Evolutionary conservation across 2,797 vertebrate species (phyloP).

Genomic region (Epinephelus coioides): DNA sequence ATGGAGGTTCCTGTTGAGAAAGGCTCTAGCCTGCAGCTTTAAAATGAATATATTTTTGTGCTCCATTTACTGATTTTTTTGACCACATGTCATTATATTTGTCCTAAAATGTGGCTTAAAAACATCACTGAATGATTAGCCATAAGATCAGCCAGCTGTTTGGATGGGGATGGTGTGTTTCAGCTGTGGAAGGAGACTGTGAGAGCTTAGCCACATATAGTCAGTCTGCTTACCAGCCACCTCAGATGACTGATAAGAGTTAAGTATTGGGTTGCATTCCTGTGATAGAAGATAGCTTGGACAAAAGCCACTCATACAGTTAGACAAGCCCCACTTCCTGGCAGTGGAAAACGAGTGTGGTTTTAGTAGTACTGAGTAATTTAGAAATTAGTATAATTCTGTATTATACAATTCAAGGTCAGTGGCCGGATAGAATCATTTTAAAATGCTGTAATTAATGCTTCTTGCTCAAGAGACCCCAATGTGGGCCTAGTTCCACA

Average conservation of each 20-base stretch:
- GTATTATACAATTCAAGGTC: not conserved
- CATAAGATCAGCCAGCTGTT: not conserved
- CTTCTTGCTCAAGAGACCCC: too few relatives aligned
- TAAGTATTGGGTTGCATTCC: conserved; percentile 44
- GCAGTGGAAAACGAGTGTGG: not conserved
- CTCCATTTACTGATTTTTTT: not conserved
- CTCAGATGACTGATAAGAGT: conserved; percentile 43
- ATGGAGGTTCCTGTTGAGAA: not conserved
- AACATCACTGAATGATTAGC: not conserved
- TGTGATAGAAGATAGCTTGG: not conserved
- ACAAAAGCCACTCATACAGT: not conserved
- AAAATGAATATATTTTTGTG: too few relatives aligned
- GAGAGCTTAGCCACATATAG: conserved; percentile 9
- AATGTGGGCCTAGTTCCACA: too few relatives aligned
- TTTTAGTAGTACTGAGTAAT: not conserved
- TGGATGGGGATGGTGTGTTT: not conserved
- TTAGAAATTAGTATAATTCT: not conserved
- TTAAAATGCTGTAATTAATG: too few relatives aligned
- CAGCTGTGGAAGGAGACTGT: not conserved
- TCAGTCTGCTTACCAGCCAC: conserved; percentile 14
- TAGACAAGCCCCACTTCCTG: not conserved
- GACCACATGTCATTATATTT: not conserved
- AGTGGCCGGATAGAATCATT: too few relatives aligned
- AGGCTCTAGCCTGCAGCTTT: not conserved
- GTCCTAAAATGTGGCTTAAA: not conserved